Evolutionary conservation across 2,888 invertebrate genomes (phyloP).

Genomic region (Diploptera punctata): DNA sequence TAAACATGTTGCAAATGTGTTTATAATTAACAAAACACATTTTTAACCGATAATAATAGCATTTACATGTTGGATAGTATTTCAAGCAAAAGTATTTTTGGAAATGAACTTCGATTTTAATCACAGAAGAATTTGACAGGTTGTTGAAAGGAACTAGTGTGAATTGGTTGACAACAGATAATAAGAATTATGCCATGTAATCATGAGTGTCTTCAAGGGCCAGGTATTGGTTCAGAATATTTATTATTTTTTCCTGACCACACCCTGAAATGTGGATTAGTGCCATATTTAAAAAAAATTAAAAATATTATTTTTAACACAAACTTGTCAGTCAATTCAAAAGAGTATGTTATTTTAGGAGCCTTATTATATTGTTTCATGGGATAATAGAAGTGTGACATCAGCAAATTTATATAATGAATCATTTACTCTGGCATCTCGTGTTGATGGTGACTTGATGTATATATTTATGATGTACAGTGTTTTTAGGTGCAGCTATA

Average conservation of each 20-base stretch:
- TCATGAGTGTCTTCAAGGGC: constrained; percentile 1
- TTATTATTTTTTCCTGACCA: neutral
- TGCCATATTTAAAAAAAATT: neutral
- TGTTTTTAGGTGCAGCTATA: constrained; percentile 1
- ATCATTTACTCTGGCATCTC: constrained; percentile 3
- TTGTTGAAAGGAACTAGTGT: too few relatives aligned
- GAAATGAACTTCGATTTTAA: too few relatives aligned
- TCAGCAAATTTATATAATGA: neutral
- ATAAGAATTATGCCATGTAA: constrained; percentile 4
- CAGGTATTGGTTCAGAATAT: neutral
- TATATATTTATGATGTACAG: constrained; percentile 14
- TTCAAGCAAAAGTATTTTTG: too few relatives aligned
- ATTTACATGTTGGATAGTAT: too few relatives aligned
- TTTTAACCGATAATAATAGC: too few relatives aligned
- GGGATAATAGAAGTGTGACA: neutral
- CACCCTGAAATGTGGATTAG: constrained; percentile 6
- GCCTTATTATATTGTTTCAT: neutral
- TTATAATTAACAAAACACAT: too few relatives aligned
- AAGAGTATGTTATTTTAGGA: constrained; percentile 1
- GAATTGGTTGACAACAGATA: too few relatives aligned
- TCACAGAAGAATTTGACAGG: too few relatives aligned
- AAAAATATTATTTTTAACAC: neutral
- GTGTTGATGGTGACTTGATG: neutral
- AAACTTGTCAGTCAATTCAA: neutral
- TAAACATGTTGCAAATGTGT: too few relatives aligned